phyloP scores from a whole-genome alignment of 2,113 vertebrate genomes.

The Cichladusa arquata region DNA sequence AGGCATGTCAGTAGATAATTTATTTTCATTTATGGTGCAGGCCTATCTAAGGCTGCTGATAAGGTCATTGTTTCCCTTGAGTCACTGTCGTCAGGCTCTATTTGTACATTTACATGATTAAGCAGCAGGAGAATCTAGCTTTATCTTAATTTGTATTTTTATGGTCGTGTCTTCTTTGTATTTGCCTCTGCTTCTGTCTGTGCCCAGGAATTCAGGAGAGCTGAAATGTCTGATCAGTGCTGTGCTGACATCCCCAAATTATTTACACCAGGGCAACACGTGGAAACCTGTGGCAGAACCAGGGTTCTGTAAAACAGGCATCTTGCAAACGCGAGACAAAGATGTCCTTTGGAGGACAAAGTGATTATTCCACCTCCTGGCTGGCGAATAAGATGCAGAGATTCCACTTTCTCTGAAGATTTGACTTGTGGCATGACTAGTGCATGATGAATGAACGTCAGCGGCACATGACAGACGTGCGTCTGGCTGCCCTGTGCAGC shows the following conservation, averaged over 20 bases:
- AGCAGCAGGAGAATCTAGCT: constrained; percentile 59
- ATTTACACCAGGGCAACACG: background rate
- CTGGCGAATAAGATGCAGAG: background rate
- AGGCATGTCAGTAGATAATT: constrained; percentile 61
- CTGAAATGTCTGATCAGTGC: background rate
- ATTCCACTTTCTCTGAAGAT: background rate
- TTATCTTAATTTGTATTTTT: constrained; percentile 76
- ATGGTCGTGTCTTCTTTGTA: constrained; percentile 55
- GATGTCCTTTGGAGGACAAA: background rate
- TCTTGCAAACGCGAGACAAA: background rate
- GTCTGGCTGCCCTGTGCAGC: background rate
- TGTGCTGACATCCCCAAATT: background rate
- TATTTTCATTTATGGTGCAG: constrained; percentile 73
- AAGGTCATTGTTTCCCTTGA: constrained; percentile 74
- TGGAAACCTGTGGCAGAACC: background rate
- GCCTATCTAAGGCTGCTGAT: constrained; percentile 67
- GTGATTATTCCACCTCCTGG: background rate
- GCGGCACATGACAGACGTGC: background rate
- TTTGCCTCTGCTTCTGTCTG: constrained; percentile 62
- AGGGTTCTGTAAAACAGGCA: background rate
- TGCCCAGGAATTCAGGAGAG: background rate
- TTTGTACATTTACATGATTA: constrained; percentile 72
- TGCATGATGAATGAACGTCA: background rate
- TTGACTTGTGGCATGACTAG: background rate
- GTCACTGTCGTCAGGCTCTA: constrained; percentile 68